Conservation (phyloP, 2,888 invertebrate species). For the Leptogaster cylindrica region DNA sequence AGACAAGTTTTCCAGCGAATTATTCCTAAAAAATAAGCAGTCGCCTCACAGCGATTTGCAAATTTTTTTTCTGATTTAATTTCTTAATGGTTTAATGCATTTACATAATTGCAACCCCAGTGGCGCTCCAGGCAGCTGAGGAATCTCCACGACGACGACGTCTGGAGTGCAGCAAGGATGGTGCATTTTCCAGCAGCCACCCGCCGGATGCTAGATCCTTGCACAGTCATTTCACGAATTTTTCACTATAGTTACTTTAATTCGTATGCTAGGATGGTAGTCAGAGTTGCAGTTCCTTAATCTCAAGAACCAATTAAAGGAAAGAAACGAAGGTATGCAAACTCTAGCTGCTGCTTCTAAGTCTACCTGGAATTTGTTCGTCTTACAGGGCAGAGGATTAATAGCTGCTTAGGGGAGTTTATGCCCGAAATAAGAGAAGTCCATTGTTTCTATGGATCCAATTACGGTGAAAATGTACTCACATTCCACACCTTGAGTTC, state of each 20-base stretch:
- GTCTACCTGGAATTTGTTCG: conserved; percentile 12
- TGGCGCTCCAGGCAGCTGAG: neutral
- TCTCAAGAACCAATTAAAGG: conserved; percentile 19
- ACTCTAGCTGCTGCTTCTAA: conserved; percentile 1
- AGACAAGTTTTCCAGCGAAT: conserved; percentile 2
- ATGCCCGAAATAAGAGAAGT: conserved; percentile 31
- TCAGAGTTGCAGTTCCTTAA: conserved; percentile 1
- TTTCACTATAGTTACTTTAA: neutral
- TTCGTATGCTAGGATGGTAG: neutral
- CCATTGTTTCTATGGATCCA: conserved; percentile 16
- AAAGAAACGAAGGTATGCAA: conserved; percentile 7
- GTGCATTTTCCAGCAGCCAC: neutral
- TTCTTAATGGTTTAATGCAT: conserved; percentile 37
- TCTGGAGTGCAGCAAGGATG: neutral
- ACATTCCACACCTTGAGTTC: no score
- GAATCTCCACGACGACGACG: neutral
- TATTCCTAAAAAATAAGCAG: conserved; percentile 9
- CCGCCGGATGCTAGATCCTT: neutral
- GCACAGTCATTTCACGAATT: neutral
- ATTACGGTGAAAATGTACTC: conserved; percentile 5
- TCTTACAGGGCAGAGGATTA: conserved; percentile 19
- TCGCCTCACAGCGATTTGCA: conserved; percentile 22
- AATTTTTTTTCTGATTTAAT: conserved; percentile 32
- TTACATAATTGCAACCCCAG: conserved; percentile 30
- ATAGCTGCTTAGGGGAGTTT: conserved; percentile 18